Evolutionary conservation across 2,888 invertebrate species (phyloP).

Genomic region (Sinohyriopsis cumingii): DNA sequence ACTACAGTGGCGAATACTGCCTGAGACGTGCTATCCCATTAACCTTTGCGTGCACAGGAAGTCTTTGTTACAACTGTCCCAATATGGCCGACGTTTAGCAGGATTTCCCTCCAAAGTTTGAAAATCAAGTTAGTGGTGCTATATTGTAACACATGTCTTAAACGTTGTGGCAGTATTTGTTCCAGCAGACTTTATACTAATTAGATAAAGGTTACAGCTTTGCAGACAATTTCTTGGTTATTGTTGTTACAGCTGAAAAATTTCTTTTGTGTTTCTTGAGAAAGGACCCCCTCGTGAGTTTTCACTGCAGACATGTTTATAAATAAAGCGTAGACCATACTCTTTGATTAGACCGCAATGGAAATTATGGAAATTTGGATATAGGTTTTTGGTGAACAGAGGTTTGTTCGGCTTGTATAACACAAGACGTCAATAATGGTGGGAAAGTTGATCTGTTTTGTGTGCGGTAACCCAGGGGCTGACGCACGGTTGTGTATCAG

Average conservation of each 20-base stretch:
- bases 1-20: too few species aligned
- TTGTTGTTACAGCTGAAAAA: background rate
- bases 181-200: too few species aligned
- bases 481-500: conserved; percentile 50
- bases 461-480: conserved; percentile 69
- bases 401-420: background rate
- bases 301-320: background rate
- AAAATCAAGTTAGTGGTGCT: too few species aligned
- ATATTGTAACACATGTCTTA: too few species aligned
- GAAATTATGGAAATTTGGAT: background rate
- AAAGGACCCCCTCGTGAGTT: background rate
- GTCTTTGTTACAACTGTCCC: conserved; percentile 45
- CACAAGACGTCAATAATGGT: conserved; percentile 39
- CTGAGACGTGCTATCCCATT: too few species aligned
- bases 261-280: background rate
- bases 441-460: conserved; percentile 65
- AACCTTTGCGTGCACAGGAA: too few species aligned
- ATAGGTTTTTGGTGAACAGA: background rate
- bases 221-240: too few species aligned
- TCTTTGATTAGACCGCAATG: background rate
- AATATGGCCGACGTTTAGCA: conserved; percentile 50
- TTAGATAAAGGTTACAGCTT: too few species aligned
- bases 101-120: conserved; percentile 39
- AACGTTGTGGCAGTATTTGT: too few species aligned
- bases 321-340: background rate